phyloP scores from a whole-genome alignment of 2,113 vertebrate genomes.

The Prionailurus viverrinus region DNA sequence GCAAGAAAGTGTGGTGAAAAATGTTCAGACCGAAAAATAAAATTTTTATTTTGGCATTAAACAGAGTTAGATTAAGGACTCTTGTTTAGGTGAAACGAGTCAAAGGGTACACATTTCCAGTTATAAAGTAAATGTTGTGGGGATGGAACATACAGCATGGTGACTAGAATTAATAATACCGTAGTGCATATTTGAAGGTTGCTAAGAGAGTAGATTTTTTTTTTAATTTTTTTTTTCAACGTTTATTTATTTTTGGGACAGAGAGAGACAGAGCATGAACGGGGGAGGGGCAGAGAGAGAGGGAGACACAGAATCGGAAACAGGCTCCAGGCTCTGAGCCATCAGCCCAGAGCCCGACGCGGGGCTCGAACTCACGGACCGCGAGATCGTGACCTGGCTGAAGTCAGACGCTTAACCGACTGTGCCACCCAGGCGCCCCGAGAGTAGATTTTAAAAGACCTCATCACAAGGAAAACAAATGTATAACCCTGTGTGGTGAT shows the following conservation, averaged over 20 bases:
- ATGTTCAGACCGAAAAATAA: background rate
- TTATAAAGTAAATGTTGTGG: background rate
- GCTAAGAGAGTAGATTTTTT: background rate
- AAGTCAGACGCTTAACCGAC: too few species aligned
- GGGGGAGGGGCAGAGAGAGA: too few species aligned
- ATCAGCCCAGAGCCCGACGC: too few species aligned
- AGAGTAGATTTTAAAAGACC: background rate
- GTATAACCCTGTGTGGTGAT: background rate
- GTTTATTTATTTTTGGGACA: too few species aligned
- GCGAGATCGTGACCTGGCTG: too few species aligned
- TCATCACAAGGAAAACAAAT: background rate
- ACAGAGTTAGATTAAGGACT: background rate
- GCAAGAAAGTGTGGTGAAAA: background rate
- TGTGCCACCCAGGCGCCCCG: too few species aligned
- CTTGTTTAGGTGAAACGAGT: background rate
- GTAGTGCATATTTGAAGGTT: background rate
- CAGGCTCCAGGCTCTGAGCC: too few species aligned
- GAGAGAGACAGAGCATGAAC: too few species aligned
- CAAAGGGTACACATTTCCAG: background rate
- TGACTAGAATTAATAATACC: background rate
- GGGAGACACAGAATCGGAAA: too few species aligned
- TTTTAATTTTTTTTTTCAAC: too few species aligned
- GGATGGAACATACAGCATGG: background rate
- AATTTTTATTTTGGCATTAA: background rate
- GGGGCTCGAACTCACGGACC: too few species aligned